Evolutionary conservation across 1,140 invertebrate genomes (phyloP).

Genomic region (Anastatus disparis): DNA sequence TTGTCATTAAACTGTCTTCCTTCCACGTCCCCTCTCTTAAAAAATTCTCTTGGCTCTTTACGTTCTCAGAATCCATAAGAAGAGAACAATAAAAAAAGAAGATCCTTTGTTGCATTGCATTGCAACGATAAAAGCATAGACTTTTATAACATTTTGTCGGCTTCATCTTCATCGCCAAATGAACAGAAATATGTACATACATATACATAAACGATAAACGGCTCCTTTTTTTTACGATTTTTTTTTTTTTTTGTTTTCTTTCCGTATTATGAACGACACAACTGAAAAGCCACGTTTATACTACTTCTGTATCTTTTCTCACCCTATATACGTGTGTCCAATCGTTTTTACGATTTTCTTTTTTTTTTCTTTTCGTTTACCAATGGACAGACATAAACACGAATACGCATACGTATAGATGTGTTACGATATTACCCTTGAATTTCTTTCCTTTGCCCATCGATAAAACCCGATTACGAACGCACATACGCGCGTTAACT

Average conservation of each 20-base stretch:
- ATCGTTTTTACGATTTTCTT: conserved; percentile 26
- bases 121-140: conserved; percentile 26
- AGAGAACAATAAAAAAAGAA: conserved; percentile 25
- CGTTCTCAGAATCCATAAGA: conserved; percentile 17
- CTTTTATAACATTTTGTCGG: no score
- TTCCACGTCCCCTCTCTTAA: no score
- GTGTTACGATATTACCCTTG: not conserved
- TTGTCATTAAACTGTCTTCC: no score
- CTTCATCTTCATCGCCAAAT: not conserved
- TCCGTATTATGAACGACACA: no score
- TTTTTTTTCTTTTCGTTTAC: not conserved
- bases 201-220: conserved; percentile 38
- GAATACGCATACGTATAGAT: no score
- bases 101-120: conserved; percentile 18
- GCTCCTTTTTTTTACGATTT: conserved; percentile 32
- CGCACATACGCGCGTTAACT: not conserved
- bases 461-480: conserved; percentile 21
- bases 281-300: conserved; percentile 10
- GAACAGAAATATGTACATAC: not conserved
- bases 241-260: no score
- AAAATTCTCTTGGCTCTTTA: conserved; percentile 8
- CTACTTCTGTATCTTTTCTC: not conserved
- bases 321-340: conserved; percentile 10
- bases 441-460: not conserved
- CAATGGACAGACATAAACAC: no score